Base-by-base conservation (phyloP, 2,113 vertebrate species). In the Sitta europaea region DNA sequence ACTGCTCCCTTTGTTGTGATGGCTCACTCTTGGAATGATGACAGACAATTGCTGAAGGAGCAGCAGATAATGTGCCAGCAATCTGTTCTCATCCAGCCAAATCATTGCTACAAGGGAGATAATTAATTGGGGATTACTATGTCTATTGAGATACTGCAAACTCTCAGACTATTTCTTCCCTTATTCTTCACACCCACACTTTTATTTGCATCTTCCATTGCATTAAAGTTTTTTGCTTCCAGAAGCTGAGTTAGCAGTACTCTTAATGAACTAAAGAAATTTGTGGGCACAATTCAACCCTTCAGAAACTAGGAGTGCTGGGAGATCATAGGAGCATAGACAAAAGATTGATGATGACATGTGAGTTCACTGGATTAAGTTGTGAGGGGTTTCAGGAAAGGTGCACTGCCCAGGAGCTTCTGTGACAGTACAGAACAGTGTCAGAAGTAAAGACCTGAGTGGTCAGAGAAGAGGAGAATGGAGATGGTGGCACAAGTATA, bases 71-170 rank as follows among this genome's bases (percentile, higher is more conserved):
- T 87, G 66, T 86, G 65, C 67, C 86, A 77, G 71, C 97, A 97
- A 29, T 97, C 97, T 97, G 97, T 93, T 97, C 92, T 88, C 85
- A 83, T 74, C 93, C 97, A 96, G 92, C 79, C 90, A 14, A 96
- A 92, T 95, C 94, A 92, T 66, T 88, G 71, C 92, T 94, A 94
- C 92, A 93, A 90, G 91, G 86, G 78, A 83, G 73, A 90, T 57
- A 85, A 92, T 81, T 88, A 91, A 61, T 29, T 72, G 59, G 35
- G 68, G 66, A 81, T 94, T 96, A 81, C 24, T 12, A 5, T 33
- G 35, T 76, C 94, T 35, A 3, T 48, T 31, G 62, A 77, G 70
- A 72, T 62, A 67, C 47, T 77, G 63, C 81, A 75, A 51, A 48
- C 90, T 77, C 17, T 72, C 25, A 7, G 65, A 63, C 53, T 61